phyloP scores from a whole-genome alignment of 2,113 vertebrate genomes.

The Ciconia boyciana region DNA sequence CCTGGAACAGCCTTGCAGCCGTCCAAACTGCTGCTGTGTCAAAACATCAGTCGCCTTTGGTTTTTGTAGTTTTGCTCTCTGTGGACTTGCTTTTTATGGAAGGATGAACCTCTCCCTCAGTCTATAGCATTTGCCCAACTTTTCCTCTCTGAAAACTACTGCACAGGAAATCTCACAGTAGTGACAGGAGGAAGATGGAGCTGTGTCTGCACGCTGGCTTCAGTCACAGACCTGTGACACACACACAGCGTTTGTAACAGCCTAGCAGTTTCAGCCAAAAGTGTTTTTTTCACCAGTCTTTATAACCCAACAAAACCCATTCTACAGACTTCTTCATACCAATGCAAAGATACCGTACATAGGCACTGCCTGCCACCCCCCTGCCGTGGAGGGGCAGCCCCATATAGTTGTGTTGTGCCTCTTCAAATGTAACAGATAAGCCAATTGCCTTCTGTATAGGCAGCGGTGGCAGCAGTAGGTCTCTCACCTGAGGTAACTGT shows the following conservation, averaged over 20 bases:
- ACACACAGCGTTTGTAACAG: neutral
- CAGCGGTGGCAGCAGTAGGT: neutral
- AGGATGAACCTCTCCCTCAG: neutral
- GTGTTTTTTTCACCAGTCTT: neutral
- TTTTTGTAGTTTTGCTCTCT: neutral
- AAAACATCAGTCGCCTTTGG: neutral
- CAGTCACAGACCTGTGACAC: neutral
- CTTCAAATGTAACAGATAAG: neutral
- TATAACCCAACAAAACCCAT: neutral
- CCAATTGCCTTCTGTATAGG: neutral
- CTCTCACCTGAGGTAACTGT: neutral
- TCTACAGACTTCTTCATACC: neutral
- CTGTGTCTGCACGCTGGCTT: neutral
- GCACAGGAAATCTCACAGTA: neutral
- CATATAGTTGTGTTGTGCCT: neutral
- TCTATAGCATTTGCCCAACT: neutral
- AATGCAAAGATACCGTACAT: accelerated
- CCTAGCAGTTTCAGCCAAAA: neutral
- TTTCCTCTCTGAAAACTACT: neutral
- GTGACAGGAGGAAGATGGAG: neutral
- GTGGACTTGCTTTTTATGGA: neutral
- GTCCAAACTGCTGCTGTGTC: neutral
- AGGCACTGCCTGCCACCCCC: accelerated
- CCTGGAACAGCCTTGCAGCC: neutral
- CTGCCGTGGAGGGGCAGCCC: accelerated